These are phyloP conservation scores for Cordylochernes scorpioides DNA, from an alignment of 2,888 invertebrate genomes.

Conservation along the genomic window DNA sequence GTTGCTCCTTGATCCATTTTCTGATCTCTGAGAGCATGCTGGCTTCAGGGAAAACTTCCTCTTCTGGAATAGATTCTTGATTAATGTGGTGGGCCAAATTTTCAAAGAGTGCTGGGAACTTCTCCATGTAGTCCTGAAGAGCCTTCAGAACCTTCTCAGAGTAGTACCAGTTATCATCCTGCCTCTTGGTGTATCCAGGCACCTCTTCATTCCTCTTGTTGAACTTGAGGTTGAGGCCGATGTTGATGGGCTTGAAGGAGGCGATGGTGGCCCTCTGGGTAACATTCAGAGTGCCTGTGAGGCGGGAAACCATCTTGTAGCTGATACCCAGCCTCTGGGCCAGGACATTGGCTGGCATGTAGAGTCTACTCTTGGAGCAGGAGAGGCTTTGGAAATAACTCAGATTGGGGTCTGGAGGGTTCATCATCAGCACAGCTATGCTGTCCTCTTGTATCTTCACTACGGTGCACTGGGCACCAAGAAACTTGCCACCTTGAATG, in stretches of 20 bases:
- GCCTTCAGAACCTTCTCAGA: conserved; percentile 42
- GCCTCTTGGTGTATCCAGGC: conserved; percentile 13
- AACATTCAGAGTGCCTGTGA: conserved; percentile 59
- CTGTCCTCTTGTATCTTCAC: no score
- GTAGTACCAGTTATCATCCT: conserved; percentile 41
- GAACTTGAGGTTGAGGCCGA: conserved; percentile 73
- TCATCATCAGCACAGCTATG: no score
- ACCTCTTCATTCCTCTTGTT: conserved; percentile 46
- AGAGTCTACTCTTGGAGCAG: no score
- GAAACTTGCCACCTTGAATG: no score
- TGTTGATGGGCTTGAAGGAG: no score
- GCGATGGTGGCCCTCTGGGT: no score
- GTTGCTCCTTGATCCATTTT: conserved; percentile 42
- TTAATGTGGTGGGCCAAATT: conserved; percentile 22
- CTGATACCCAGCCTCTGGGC: conserved; percentile 29
- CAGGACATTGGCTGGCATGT: conserved; percentile 19
- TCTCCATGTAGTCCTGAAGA: conserved; percentile 37
- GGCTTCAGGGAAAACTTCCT: conserved; percentile 8
- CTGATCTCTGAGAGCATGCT: conserved; percentile 20
- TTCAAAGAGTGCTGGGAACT: conserved; percentile 43
- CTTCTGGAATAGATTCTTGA: conserved; percentile 8
- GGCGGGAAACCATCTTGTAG: conserved; percentile 42
- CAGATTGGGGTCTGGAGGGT: no score
- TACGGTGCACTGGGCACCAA: no score
- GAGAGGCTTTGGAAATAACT: no score